phyloP scores from a whole-genome alignment of 2,113 vertebrate species.

The Brachyistius frenatus region DNA sequence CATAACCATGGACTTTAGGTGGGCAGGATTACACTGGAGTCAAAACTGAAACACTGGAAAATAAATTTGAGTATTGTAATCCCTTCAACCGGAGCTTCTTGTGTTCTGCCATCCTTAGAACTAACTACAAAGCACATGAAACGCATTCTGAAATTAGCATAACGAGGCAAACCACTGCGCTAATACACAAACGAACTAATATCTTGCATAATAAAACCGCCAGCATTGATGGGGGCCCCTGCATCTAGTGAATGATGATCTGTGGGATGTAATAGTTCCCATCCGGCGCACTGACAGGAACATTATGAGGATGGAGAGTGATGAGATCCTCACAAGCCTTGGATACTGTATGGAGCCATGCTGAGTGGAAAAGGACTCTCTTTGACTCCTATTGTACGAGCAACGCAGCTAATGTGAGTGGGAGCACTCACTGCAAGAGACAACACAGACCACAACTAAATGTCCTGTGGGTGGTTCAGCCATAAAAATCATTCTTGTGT shows the following conservation, averaged over 20 bases:
- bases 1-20: neutral
- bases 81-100: conserved; percentile 17
- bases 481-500: conserved; percentile 51
- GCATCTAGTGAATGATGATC: conserved; percentile 63
- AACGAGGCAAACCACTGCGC: conserved; percentile 49
- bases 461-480: conserved; percentile 50
- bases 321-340: conserved; percentile 62
- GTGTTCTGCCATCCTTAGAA: conserved; percentile 3
- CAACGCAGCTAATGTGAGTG: conserved; percentile 51
- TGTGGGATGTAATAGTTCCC: conserved; percentile 68
- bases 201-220: conserved; percentile 56
- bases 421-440: conserved; percentile 37
- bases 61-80: conserved; percentile 34
- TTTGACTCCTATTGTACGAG: conserved; percentile 59
- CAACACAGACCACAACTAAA: conserved; percentile 44
- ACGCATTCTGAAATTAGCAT: conserved; percentile 56
- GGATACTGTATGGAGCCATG: conserved; percentile 41
- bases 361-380: conserved; percentile 60
- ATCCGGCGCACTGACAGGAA: conserved; percentile 67
- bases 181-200: conserved; percentile 57
- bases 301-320: conserved; percentile 78
- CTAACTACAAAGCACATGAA: conserved; percentile 26
- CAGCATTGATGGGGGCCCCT: conserved; percentile 46
- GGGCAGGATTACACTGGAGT: neutral
- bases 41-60: conserved; percentile 16